A percentile compares a stretch with the other conserved stretches of the same genome.
Evolutionary conservation across 2,113 vertebrate species (phyloP).

Genomic region (Protomyctophum bolini): DNA sequence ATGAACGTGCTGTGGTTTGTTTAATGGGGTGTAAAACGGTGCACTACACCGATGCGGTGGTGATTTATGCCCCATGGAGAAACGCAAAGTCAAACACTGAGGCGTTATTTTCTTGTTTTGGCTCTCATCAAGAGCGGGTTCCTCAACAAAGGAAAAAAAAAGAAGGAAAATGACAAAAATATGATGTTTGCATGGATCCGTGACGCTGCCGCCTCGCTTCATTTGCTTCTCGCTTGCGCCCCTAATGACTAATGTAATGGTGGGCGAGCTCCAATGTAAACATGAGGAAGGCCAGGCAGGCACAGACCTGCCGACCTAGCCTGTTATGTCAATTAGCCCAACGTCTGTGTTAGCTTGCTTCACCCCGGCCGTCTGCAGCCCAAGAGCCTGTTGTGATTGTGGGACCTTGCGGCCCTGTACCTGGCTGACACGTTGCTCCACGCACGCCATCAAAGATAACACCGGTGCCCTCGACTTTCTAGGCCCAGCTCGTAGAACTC

Average conservation of each 20-base stretch:
- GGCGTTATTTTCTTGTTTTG: constrained; percentile 25
- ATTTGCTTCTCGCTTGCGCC: constrained; percentile 41
- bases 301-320: constrained; percentile 69
- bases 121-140: constrained; percentile 27
- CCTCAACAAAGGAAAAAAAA: constrained; percentile 17
- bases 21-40: constrained; percentile 37
- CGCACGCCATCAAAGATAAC: constrained; percentile 32
- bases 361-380: constrained; percentile 54
- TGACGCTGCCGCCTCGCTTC: constrained; percentile 47
- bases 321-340: constrained; percentile 61
- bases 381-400: constrained; percentile 26
- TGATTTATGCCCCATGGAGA: constrained; percentile 41
- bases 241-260: constrained; percentile 74
- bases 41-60: not conserved
- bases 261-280: constrained; percentile 80
- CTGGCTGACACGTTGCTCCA: constrained; percentile 29
- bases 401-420: constrained; percentile 27
- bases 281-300: constrained; percentile 47
- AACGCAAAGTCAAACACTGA: constrained; percentile 31
- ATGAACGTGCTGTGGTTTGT: constrained; percentile 24
- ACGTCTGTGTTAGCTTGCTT: constrained; percentile 76
- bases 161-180: constrained; percentile 35
- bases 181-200: constrained; percentile 59
- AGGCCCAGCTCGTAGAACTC: constrained; percentile 37
- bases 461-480: constrained; percentile 24